A percentile compares a stretch with the other conserved stretches of the same genome.
phyloP scores from a whole-genome alignment of 1,140 invertebrate genomes.

The Thaumatotibia leucotreta region DNA sequence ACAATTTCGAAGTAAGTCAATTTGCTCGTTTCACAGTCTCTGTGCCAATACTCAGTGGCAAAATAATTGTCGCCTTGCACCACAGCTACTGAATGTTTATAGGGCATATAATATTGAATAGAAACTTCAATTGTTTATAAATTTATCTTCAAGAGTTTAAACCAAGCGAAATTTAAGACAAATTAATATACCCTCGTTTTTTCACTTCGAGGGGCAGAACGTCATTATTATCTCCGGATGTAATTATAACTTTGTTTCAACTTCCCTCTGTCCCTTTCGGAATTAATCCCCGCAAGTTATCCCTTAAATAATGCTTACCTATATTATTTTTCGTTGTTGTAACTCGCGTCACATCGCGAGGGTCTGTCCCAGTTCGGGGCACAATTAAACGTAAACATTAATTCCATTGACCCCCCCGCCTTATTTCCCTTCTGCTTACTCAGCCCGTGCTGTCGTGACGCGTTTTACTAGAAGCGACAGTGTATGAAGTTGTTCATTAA shows the following conservation, averaged over 20 bases:
- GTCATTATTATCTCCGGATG: not conserved
- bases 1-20: too few species aligned
- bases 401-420: conserved; percentile 58
- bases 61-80: too few species aligned
- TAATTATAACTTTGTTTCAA: conserved; percentile 3
- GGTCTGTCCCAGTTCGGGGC: conserved; percentile 49
- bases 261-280: not conserved
- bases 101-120: too few species aligned
- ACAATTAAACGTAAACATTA: conserved; percentile 73
- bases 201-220: not conserved
- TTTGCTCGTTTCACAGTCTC: too few species aligned
- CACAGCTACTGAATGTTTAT: too few species aligned
- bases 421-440: conserved; percentile 72
- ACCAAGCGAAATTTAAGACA: not conserved
- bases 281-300: conserved; percentile 7
- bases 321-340: conserved; percentile 36
- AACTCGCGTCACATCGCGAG: conserved; percentile 27
- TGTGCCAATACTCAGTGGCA: too few species aligned
- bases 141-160: too few species aligned
- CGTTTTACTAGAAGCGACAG: conserved; percentile 19
- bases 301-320: conserved; percentile 9
- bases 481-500: too few species aligned
- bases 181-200: not conserved
- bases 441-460: conserved; percentile 35
- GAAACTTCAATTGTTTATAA: too few species aligned